phyloP scores from a whole-genome alignment of 2,797 vertebrate species.

The Spatula clypeata region DNA sequence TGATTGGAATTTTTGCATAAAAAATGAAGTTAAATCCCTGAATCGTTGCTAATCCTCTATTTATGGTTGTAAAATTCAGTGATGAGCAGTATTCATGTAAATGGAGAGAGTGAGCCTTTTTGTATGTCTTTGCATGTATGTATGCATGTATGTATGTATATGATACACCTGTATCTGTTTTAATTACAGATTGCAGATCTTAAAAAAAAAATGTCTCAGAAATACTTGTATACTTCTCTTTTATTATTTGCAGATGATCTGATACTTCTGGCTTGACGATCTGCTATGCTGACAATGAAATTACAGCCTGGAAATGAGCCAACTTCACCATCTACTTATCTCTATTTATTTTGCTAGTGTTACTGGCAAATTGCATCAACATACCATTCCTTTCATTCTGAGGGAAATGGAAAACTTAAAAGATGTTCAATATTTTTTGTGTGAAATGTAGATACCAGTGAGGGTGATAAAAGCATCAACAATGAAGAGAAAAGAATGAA shows the following conservation, averaged over 20 bases:
- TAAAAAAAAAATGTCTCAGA: conserved; percentile 49
- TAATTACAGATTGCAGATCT: conserved; percentile 31
- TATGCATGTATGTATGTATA: not conserved
- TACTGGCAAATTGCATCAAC: conserved; percentile 63
- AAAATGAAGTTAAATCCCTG: conserved; percentile 68
- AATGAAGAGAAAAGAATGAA: conserved; percentile 47
- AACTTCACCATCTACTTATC: conserved; percentile 60
- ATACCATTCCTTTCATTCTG: conserved; percentile 43
- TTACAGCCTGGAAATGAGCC: conserved; percentile 54
- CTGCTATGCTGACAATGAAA: conserved; percentile 24
- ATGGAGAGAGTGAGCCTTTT: not conserved
- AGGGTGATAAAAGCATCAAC: conserved; percentile 61
- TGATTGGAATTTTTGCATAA: conserved; percentile 52
- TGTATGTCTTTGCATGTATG: not conserved
- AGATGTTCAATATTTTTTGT: conserved; percentile 67
- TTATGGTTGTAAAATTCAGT: conserved; percentile 50
- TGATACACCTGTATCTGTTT: conserved; percentile 41
- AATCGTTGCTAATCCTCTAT: conserved; percentile 29
- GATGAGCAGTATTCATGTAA: not conserved
- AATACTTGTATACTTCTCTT: conserved; percentile 54
- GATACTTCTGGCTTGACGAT: conserved; percentile 51
- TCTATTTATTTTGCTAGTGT: conserved; percentile 65
- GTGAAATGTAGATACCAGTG: conserved; percentile 68
- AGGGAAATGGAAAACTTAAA: conserved; percentile 76
- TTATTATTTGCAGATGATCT: not conserved